Base-by-base conservation (phyloP, 2,113 vertebrate species). In the Xerus inauris region DNA sequence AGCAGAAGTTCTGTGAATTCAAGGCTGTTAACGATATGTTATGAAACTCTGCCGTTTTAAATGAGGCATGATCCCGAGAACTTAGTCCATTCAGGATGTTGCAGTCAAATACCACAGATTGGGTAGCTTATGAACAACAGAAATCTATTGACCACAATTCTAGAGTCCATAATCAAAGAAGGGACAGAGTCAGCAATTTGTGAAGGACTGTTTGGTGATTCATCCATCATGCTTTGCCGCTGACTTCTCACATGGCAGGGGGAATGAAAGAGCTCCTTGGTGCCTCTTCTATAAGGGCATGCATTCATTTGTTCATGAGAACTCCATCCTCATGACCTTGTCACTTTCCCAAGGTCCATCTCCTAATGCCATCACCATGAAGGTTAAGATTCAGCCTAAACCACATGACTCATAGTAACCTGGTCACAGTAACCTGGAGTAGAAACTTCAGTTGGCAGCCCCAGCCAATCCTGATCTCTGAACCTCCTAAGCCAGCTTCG, bases 391-490 rank as follows among this genome's bases (percentile, higher is more conserved):
- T 69, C 49, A 89, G 47, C 2, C 9, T 26, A 89, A 40, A 13
- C 20, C 6, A 57, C 28, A 22, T 17, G n/a, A 5, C 24, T 4
- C 24, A n/a, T 12, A 69, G 6, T 2, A 89, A 17, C 10, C 17
- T 10, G 19, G 4, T n/a, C n/a, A n/a, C 12, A 69, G 6, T 2
- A 89, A 17, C 10, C 17, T 10, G 19, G 4, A 12, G 22, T 14
- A 59, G 32, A 26, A 30, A 5, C 3, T 45, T 85, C 26, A 62
- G 8, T 9, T 54, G 6, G 38, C 17, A 96, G 10, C 45, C 4
- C 1, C 14, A 51, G 0, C 0, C 5, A 16, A 54, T 3, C 1
- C 14, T 57, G 47, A 2, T 4, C 19, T 81, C 47, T 47, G 17
- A 38, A 11, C 32, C 42, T 69, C n/a, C 14, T 6, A 42, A 30